Base-by-base conservation (phyloP, 1,140 invertebrate species). In the Drosophila rufa region DNA sequence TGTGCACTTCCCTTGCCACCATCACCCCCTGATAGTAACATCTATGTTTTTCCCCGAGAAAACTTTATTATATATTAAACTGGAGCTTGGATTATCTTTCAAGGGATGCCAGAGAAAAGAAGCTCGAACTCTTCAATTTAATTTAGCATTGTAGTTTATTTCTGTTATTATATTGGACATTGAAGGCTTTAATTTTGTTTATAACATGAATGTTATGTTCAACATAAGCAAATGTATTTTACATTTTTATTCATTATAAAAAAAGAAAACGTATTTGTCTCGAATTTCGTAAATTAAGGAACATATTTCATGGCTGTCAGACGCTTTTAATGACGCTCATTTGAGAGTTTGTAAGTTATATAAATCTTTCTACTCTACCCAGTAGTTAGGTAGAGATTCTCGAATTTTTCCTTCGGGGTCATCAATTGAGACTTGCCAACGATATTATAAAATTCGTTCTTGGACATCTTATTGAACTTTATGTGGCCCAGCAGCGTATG, bases 1-100 rank as follows among this genome's bases (percentile, higher is more conserved):
- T 59, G 42, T 48, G 36, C 68, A 68, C 66, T 77, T 59, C 57
- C 67, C 45, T 65, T 47, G n/a, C 46, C n/a, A 25, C 56, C 33
- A 22, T 12, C 30, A 4, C 17, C 30, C 17, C 30, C 12, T 11
- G 6, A 7, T 9, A 8, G 14, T 40, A 38, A 55, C 53, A 40
- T 40, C 51, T 55, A 40, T 48, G 40, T n/a, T 36, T 22, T 8
- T 14, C 11, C 11, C 11, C n/a, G 12, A 38, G 42, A 62, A 36
- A 66, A 43, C n/a, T 40, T 27, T 40, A 61, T 60, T 43, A 60
- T 43, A 22, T 65, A 43, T 43, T 60, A 22, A 59, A 43, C 17
- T 12, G 2, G 22, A 14, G 25, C n/a, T 6, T 15, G 27, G 17
- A 4, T 36, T 12, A 19, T 14, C 14, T 7, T 15, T 33, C 6